Evolutionary conservation across 2,888 invertebrate species (phyloP).

Genomic region (Aricia artaxerxes): DNA sequence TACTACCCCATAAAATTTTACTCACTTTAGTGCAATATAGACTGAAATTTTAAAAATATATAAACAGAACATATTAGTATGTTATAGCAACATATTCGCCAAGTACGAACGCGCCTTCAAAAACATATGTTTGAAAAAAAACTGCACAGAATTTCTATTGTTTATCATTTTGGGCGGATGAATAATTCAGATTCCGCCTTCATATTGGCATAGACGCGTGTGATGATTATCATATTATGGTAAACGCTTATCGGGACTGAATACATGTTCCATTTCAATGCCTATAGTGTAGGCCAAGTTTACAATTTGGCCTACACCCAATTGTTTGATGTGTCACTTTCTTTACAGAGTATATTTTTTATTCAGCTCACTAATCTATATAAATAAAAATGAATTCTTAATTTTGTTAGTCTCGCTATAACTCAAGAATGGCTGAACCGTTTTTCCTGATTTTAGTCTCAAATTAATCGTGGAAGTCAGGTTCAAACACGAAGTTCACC

Average conservation of each 20-base stretch:
- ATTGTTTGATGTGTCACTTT: background rate
- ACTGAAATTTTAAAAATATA: no score
- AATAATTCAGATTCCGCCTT: conserved; percentile 26
- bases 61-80: background rate
- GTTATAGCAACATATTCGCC: background rate
- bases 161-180: conserved; percentile 26
- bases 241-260: background rate
- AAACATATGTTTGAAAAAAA: conserved; percentile 25
- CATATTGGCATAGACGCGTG: conserved; percentile 25
- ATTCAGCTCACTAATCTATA: no score
- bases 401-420: no score
- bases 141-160: conserved; percentile 29
- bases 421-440: no score
- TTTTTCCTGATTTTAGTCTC: no score
- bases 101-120: background rate
- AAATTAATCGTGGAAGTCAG: no score
- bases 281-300: conserved; percentile 25
- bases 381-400: no score
- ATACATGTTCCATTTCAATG: conserved; percentile 23
- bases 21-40: background rate
- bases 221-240: conserved; percentile 28
- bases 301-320: background rate
- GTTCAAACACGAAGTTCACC: no score
- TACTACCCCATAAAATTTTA: background rate
- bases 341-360: background rate